phyloP scores from a whole-genome alignment of 30 jellyfish, hydroid and myxozoan species.

The Aurelia sp. region DNA sequence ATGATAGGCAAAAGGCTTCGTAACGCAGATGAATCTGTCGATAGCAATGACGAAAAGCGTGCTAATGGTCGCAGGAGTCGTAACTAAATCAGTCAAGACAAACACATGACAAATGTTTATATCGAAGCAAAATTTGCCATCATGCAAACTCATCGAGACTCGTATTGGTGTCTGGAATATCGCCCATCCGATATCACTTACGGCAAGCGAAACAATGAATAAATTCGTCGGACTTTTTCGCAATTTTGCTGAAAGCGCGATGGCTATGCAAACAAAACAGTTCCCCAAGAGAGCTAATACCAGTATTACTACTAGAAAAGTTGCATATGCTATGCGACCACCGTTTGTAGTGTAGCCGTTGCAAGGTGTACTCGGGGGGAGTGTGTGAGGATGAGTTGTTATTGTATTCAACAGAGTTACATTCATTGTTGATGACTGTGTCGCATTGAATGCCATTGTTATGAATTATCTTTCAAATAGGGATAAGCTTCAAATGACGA shows the following conservation, averaged over 20 bases:
- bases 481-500: no score
- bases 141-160: constrained; percentile 7
- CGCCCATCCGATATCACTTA: constrained; percentile 63
- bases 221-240: constrained; percentile 56
- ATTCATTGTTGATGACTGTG: background rate
- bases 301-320: constrained; percentile 25
- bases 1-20: constrained; percentile 49
- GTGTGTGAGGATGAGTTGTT: no score
- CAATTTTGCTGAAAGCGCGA: constrained; percentile 36
- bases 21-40: constrained; percentile 62
- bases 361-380: constrained; percentile 5
- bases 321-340: constrained; percentile 16
- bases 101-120: constrained; percentile 21
- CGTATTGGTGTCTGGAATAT: constrained; percentile 52
- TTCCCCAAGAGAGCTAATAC: constrained; percentile 53
- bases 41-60: constrained; percentile 61
- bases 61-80: constrained; percentile 51
- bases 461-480: no score
- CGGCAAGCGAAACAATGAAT: constrained; percentile 66
- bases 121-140: constrained; percentile 41
- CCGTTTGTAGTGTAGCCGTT: background rate
- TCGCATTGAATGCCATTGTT: no score
- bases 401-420: no score
- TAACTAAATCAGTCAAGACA: constrained; percentile 47
- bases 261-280: constrained; percentile 51